Base-by-base conservation (phyloP, 2,888 invertebrate species). In the Dione juno region DNA sequence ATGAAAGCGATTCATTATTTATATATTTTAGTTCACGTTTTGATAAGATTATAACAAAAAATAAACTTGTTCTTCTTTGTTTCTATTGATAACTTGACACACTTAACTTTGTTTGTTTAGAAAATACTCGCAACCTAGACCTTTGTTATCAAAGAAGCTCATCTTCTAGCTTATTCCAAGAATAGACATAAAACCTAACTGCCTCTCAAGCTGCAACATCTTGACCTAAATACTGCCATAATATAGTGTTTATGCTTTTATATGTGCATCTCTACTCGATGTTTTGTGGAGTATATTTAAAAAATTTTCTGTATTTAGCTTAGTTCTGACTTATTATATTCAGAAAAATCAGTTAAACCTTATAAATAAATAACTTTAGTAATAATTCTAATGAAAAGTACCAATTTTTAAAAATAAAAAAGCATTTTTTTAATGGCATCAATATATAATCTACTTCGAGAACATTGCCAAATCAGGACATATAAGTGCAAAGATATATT, bases 51-150 rank as follows among this genome's bases (percentile, higher is more conserved):
- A 10, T 9, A 48, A 45, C 14, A 43, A n/a, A 2, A 45, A 45
- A n/a, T 8, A 45, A 13, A 10, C 48, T 6, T n/a, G 9, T n/a
- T n/a, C 37, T 16, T 40, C 1, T 57, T 16, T 57, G 0, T 10
- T 57, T 61, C 28, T n/a, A 43, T 41, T 59, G 45, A 66, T n/a
- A 67, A 57, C 64, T 70, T 69, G 71, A 73, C 73, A 61, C 45
- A 58, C 52, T 68, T 71, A 19, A 28, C 54, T 28, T 28, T 16
- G 70, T 66, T 73, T 73, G 66, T 73, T 73, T 68, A 65, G 54
- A 66, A 59, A 66, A 52, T 57, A 37, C 65, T 66, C 66, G 65
- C 66, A 66, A 71, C 71, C 66, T 59, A 73, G 71, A 73, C 71
- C 71, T 71, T 71, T 67, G 67, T 67, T 58, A 54, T 57, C 40